Base-by-base conservation (phyloP, 2,113 vertebrate genomes). In the Ivindomyrus marchei region DNA sequence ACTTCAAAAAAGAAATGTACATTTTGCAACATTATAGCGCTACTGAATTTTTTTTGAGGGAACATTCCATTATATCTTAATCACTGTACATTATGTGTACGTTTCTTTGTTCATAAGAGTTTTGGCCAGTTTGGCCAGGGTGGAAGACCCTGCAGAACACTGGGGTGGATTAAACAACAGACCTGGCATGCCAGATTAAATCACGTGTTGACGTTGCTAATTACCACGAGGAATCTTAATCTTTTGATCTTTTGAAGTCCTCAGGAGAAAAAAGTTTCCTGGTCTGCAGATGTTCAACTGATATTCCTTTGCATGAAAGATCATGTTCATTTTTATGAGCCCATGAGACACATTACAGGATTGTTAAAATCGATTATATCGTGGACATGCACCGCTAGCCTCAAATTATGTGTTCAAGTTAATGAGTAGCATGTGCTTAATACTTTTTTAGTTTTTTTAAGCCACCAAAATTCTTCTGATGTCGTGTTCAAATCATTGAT, bases 181-280 rank as follows among this genome's bases (percentile, higher is more conserved):
- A 42, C 36, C 15, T 42, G 36, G 36, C 36, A 80, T 36, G 74
- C 36, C 74, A 80, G 74, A 80, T 80, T 80, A 80, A 80, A 80
- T 80, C 74, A 80, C 36, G 74, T 80, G 74, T 80, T 46, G 83
- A 87, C 49, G n/a, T 87, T 62, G 52, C 10, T 88, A 66, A 62
- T 88, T 53, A 87, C 27, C 53, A 66, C 1, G 24, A 36, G 49
- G 42, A 45, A 88, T n/a, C 15, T 62, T 62, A 50, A 87, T 24
- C 27, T 62, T 62, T 62, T 66, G 36, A 88, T 58, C 85, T 87
- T 87, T 85, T 85, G 83, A 85, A 85, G 83, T 85, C 21, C 83
- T 47, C 83, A 24, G 45, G 45, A 47, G 46, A 83, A 46, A 39
- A 77, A 80, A 7, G 4, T 80, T 77, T 80, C 74, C 31, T 39